Evolutionary conservation across 2,113 vertebrate genomes (phyloP), one percentile per base, ranked within the genome.

Genomic region (Natator depressus): DNA sequence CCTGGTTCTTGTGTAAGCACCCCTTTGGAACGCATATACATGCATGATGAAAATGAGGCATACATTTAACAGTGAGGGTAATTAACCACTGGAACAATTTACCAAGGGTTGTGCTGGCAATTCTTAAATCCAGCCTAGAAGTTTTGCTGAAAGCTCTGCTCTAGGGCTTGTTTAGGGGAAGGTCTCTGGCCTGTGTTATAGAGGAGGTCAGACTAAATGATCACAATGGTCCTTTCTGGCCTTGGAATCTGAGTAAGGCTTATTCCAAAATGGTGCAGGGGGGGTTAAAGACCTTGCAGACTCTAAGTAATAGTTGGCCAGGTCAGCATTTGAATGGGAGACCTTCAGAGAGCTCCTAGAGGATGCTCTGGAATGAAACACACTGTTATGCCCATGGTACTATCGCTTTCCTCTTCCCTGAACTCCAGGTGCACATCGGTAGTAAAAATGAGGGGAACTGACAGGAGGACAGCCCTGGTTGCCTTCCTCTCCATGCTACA

Each of bases 401-500:
- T 31, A 59, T 35, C 3, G 31, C 14, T 65, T 35, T 35, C 59
- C 12, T 35, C 59, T 35, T 65, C 59, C 27, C 29, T 13, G 31
- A 55, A 24, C 59, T 35, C 29, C 59, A 65, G 59, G 3, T 16
- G 29, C 13, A 17, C 59, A 65, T 35, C 6, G 1, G 6, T 16
- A 59, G 57, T 59, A 59, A 59, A 31, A 35, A 31, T 35, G 14
- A 65, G 31, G 31, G 4, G 53, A 24, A 6, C 55, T 65, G 57
- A 38, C 19, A 8, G 0, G 2, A 2, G 57, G 16, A 5, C 4
- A 1, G 3, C 3, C 69, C 8, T 53, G 55, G 35, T 65, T 35
- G 47, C 24, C 14, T 78, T 85, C 78, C 76, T 3, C 0, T 8
- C 2, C 11, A 75, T 2, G 14, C 82, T 3, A 0, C 10, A 8